Percentiles rank a stretch among this genome's conserved stretches.
These are phyloP conservation scores for Urocyon cinereoargenteus DNA, from an alignment of 2,797 vertebrate genomes.

Conservation along the genomic window DNA sequence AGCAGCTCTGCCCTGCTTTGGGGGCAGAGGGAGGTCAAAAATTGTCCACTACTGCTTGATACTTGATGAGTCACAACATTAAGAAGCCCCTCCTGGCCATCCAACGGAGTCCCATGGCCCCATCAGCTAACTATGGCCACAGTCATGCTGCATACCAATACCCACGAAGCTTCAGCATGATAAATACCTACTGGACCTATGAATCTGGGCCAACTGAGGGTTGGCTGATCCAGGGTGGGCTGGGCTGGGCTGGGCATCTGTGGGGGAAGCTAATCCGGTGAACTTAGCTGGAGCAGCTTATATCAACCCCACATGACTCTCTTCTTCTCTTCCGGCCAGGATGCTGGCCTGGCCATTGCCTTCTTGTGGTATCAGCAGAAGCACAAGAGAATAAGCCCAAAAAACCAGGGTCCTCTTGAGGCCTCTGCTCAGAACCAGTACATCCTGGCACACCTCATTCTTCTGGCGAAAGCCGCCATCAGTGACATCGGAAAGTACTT, in stretches of 20 bases:
- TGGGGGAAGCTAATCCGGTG: not conserved
- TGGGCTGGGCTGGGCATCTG: not conserved
- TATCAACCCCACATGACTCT: not conserved
- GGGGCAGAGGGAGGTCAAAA: not conserved
- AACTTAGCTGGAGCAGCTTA: not conserved
- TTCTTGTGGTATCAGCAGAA: not conserved
- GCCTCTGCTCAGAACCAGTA: not conserved
- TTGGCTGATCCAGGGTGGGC: not conserved
- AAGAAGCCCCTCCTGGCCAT: not conserved
- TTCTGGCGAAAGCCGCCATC: not conserved
- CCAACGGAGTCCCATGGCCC: not conserved
- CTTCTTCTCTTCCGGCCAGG: not conserved
- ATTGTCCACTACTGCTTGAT: not conserved
- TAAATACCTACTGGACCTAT: not conserved
- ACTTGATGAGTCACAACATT: not conserved
- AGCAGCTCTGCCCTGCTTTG: not conserved
- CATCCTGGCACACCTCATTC: not conserved
- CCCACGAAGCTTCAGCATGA: too few species aligned
- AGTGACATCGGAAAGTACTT: accelerated
- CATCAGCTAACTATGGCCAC: not conserved
- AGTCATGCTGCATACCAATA: accelerated
- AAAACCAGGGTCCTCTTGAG: not conserved
- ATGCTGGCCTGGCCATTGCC: not conserved
- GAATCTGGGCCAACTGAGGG: not conserved
- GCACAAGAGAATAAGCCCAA: not conserved